Base-by-base conservation (phyloP, 2,113 vertebrate species). In the Clarias macrocephalus region DNA sequence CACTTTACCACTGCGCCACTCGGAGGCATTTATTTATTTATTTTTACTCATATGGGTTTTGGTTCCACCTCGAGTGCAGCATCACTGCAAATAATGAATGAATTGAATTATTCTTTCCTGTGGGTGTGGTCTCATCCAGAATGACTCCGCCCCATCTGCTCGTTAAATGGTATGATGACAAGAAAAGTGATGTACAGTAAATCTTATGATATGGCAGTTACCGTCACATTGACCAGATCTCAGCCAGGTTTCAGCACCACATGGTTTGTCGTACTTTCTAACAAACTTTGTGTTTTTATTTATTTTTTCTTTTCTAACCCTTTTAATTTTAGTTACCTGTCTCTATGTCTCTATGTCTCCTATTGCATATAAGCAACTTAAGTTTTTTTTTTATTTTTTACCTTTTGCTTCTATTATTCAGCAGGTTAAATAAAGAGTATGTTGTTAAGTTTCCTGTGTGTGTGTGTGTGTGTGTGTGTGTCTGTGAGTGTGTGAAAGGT, bases 401-500 rank as follows among this genome's bases (percentile, higher is more conserved):
- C 21, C 2, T 23, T 37, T 73, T 56, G 75, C 28, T 54, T 30
- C 56, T 80, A 28, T 59, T 59, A 21, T 33, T 80, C 77, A 33
- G 56, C 56, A 59, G 77, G 28, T 33, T 23, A 33, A 52, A 73
- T 30, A 73, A 42, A 70, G 73, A 7, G 42, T 54, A 70, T 70
- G 76, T 57, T 0, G 6, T 59, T 59, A 54, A n/a, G 15, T 42
- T 48, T 75, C 21, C 37, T 23, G 8, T 76, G 42, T n/a, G 42
- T n/a, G 42, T 76, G 65, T 68, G n/a, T 68, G n/a, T 30, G 16
- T 70, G 66, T 70, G 28, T 33, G 66, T 70, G 15, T 70, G 66
- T 70, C 16, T 72, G 70, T 72, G 0, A 48, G 72, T 75, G 72
- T 33, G 68, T 37, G 73, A 25, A 75, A 89, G 90, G 89, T 91